Conservation (phyloP, 2,888 invertebrate species). For the Augochlorella aurata region DNA sequence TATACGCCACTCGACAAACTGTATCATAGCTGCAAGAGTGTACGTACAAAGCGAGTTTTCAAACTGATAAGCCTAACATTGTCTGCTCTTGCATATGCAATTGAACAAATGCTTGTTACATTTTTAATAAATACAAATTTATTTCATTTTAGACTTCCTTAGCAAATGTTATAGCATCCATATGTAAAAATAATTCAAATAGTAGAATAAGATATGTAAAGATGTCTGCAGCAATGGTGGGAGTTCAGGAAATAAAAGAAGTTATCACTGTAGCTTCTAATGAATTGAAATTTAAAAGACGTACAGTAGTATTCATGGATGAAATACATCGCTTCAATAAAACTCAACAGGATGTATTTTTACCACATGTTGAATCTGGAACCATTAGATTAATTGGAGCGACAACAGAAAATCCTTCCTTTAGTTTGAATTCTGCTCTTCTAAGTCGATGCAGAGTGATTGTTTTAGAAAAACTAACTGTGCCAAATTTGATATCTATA, state of each 20-base stretch:
- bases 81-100: too few species aligned
- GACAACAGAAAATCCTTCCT: conserved; percentile 95
- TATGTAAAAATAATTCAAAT: conserved; percentile 84
- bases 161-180: conserved; percentile 88
- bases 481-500: conserved; percentile 85
- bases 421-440: conserved; percentile 90
- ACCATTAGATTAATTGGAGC: conserved; percentile 91
- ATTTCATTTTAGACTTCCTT: conserved; percentile 86
- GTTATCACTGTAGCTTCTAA: conserved; percentile 88
- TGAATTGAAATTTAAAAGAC: conserved; percentile 87
- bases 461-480: conserved; percentile 87
- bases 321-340: conserved; percentile 95
- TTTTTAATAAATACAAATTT: conserved; percentile 5
- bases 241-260: conserved; percentile 90
- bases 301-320: conserved; percentile 92
- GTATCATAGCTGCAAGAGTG: too few species aligned
- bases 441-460: conserved; percentile 91
- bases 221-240: conserved; percentile 89
- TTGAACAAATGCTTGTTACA: background rate
- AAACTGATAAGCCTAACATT: too few species aligned
- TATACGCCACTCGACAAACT: too few species aligned
- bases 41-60: too few species aligned
- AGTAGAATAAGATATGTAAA: conserved; percentile 86
- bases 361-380: conserved; percentile 91
- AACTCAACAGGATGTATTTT: conserved; percentile 91